These are phyloP conservation scores for Atherix ibis DNA, from an alignment of 2,888 invertebrate species.

Conservation along the genomic window DNA sequence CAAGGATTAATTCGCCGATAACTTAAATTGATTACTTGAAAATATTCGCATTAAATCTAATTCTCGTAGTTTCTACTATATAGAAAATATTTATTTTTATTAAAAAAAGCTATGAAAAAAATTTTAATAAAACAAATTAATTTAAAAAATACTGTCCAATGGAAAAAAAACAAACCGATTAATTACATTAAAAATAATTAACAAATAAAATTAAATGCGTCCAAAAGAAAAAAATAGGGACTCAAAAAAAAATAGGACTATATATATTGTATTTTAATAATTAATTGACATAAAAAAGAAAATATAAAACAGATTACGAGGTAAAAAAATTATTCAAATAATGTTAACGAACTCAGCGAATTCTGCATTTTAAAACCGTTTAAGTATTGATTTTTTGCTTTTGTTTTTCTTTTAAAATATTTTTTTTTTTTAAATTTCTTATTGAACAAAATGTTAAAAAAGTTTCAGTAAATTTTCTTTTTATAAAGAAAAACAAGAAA, in stretches of 20 bases:
- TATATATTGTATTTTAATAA: neutral
- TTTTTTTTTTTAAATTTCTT: neutral
- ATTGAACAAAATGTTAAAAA: neutral
- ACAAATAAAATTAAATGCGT: neutral
- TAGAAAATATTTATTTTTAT: too few species aligned
- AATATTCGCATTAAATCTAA: too few species aligned
- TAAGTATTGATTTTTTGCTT: constrained; percentile 8
- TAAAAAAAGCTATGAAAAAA: too few species aligned
- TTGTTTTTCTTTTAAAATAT: too few species aligned
- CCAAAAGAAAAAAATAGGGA: neutral
- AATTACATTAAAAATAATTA: too few species aligned
- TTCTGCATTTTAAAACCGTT: constrained; percentile 9
- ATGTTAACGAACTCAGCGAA: constrained; percentile 9
- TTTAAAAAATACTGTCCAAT: too few species aligned
- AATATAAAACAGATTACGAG: neutral
- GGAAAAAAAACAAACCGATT: too few species aligned
- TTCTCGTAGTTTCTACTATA: too few species aligned
- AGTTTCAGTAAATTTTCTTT: neutral
- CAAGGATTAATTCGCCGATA: too few species aligned
- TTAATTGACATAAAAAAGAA: neutral
- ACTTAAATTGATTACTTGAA: too few species aligned
- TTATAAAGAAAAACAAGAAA: neutral
- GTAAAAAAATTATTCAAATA: too few species aligned
- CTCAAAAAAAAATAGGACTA: neutral
- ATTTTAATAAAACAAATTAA: too few species aligned